Conservation (phyloP, 2,113 vertebrate species). For the Bolborhynchus lineola region DNA sequence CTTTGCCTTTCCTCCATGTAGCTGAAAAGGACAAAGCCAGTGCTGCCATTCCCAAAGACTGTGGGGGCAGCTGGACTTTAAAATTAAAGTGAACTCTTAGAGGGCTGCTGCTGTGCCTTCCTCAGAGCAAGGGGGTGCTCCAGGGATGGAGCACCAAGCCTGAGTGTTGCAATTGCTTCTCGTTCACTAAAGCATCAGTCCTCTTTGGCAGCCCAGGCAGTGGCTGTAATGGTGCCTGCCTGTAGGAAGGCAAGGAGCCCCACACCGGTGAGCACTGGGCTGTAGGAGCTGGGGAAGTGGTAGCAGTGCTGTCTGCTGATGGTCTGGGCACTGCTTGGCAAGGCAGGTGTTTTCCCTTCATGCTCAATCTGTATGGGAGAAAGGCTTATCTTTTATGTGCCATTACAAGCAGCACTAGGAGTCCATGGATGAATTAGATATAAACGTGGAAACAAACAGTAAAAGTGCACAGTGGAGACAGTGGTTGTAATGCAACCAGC, state of each 20-base stretch:
- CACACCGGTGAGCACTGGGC: neutral
- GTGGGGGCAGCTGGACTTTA: neutral
- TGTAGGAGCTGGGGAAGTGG: neutral
- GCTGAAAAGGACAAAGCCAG: neutral
- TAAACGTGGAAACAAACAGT: neutral
- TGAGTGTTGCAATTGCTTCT: neutral
- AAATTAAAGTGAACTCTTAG: neutral
- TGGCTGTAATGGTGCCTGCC: accelerated
- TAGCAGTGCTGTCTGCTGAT: neutral
- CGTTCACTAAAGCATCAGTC: neutral
- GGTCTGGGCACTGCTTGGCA: neutral
- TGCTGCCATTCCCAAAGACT: neutral
- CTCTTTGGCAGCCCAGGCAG: neutral
- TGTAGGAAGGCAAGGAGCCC: neutral
- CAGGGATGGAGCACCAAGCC: neutral
- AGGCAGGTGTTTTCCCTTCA: neutral
- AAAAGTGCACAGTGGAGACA: neutral
- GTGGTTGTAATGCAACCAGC: neutral
- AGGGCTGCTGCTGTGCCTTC: neutral
- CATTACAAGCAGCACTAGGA: neutral
- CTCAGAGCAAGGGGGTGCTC: neutral
- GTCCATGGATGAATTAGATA: neutral
- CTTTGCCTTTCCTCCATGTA: neutral
- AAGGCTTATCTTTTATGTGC: neutral
- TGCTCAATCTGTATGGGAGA: accelerated